Conservation (phyloP, 1,140 invertebrate species). For the Chelonus insularis region DNA sequence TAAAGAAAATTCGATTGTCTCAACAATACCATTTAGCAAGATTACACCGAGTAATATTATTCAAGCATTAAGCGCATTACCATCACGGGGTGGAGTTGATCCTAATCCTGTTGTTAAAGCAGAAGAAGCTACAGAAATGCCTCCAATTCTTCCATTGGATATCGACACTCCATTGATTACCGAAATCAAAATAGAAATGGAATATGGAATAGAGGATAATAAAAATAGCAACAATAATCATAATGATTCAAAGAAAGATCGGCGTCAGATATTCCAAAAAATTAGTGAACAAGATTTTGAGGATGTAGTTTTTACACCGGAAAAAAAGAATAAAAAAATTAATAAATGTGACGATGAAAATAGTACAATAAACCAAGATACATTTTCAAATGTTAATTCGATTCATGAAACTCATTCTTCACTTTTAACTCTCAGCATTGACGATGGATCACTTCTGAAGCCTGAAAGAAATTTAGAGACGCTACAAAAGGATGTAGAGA, state of each 20-base stretch:
- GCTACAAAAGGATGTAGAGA: constrained; percentile 61
- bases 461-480: constrained; percentile 59
- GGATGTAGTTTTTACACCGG: constrained; percentile 63
- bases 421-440: constrained; percentile 53
- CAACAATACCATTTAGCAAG: constrained; percentile 55
- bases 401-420: constrained; percentile 42
- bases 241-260: constrained; percentile 31
- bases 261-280: constrained; percentile 57
- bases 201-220: constrained; percentile 17
- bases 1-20: constrained; percentile 51
- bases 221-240: constrained; percentile 16
- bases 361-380: constrained; percentile 27
- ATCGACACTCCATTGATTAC: constrained; percentile 53
- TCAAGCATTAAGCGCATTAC: constrained; percentile 47
- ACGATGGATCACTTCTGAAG: constrained; percentile 48
- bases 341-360: constrained; percentile 28
- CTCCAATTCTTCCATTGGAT: constrained; percentile 49
- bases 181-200: constrained; percentile 40
- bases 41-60: constrained; percentile 51
- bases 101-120: constrained; percentile 55
- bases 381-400: constrained; percentile 23
- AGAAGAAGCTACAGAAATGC: constrained; percentile 62
- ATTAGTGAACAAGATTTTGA: constrained; percentile 63
- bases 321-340: constrained; percentile 54
- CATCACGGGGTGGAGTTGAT: constrained; percentile 41